Percentiles rank a stretch among this genome's conserved stretches.
Conservation (phyloP, 2,888 invertebrate species). For the Imbricaverruca yamaguchii region DNA sequence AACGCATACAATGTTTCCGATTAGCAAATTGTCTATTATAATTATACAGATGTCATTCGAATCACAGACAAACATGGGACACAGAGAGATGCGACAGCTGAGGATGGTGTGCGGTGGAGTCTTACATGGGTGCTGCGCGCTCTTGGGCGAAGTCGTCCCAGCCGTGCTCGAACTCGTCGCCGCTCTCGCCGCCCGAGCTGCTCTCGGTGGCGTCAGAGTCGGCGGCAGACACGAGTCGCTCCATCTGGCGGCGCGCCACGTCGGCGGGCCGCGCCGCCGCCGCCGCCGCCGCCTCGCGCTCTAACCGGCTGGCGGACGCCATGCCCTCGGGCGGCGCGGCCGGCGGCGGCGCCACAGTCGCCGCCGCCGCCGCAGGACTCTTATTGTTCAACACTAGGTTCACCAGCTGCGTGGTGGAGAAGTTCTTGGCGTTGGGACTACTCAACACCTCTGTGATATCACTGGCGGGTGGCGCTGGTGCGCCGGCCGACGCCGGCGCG, state of each 20-base stretch:
- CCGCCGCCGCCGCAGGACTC: slow-evolving; percentile 40
- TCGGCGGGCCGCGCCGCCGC: slow-evolving; percentile 42
- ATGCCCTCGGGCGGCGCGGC: background rate
- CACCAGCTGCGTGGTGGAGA: slow-evolving; percentile 49
- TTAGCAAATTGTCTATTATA: too few species aligned
- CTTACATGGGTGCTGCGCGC: slow-evolving; percentile 34
- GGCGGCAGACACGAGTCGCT: slow-evolving; percentile 48
- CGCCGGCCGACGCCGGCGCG: slow-evolving; percentile 27
- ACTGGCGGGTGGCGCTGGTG: slow-evolving; percentile 24
- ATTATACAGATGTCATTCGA: too few species aligned
- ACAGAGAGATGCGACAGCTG: too few species aligned
- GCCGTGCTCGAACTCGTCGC: slow-evolving; percentile 62
- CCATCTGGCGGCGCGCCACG: slow-evolving; percentile 26
- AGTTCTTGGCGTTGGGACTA: slow-evolving; percentile 35
- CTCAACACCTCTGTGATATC: slow-evolving; percentile 20
- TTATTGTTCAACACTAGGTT: slow-evolving; percentile 50
- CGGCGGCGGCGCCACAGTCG: slow-evolving; percentile 15
- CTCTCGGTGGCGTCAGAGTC: slow-evolving; percentile 92
- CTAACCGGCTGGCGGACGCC: slow-evolving; percentile 24
- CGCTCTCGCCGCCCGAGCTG: slow-evolving; percentile 88
- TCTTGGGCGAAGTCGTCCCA: slow-evolving; percentile 28
- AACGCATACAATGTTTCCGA: too few species aligned
- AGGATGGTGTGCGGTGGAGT: background rate
- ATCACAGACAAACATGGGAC: too few species aligned
- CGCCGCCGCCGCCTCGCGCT: slow-evolving; percentile 28